Conservation (phyloP, 2,113 vertebrate genomes). For the Erpornis zantholeuca region DNA sequence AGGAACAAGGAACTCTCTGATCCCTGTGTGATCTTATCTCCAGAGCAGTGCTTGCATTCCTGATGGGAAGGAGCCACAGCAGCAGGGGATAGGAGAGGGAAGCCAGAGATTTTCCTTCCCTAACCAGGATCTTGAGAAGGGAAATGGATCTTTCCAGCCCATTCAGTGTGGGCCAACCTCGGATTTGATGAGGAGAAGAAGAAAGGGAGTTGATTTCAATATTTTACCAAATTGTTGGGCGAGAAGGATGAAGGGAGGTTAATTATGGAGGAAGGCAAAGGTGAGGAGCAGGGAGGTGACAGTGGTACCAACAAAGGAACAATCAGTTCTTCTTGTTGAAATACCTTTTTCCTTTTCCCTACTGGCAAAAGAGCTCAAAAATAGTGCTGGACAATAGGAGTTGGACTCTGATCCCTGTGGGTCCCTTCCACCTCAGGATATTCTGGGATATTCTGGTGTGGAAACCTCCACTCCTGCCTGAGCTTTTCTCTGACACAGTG, state of each 20-base stretch:
- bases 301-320: accelerated
- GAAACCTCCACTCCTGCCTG: background rate
- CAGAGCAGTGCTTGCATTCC: background rate
- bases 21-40: background rate
- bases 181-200: background rate
- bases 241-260: background rate
- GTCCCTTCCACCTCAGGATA: background rate
- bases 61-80: background rate
- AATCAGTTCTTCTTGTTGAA: background rate
- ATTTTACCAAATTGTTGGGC: background rate
- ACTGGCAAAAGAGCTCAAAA: background rate
- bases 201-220: background rate
- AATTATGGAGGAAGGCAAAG: background rate
- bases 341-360: background rate
- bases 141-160: background rate
- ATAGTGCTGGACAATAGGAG: background rate
- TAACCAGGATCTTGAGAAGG: background rate
- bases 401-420: background rate
- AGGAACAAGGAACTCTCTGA: background rate
- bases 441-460: background rate
- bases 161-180: background rate
- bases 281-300: background rate
- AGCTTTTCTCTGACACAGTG: background rate
- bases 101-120: background rate
- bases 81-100: background rate